Conservation (phyloP, 2,797 vertebrate genomes). For the Microcaecilia unicolor region DNA sequence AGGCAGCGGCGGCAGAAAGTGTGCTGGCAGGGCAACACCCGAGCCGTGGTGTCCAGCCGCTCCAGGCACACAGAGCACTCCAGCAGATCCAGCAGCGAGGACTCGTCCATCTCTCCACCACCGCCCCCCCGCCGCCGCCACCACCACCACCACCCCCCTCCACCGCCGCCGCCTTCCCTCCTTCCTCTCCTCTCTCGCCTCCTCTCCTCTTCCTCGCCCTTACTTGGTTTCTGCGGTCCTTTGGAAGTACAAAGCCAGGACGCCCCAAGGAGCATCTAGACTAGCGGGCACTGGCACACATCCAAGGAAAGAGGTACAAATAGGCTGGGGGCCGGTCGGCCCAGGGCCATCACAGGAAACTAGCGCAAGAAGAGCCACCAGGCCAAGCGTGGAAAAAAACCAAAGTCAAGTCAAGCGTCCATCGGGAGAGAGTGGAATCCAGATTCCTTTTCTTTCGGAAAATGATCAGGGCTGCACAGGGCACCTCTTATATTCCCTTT, state of each 20-base stretch:
- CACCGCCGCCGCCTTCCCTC: slow-evolving; percentile 4
- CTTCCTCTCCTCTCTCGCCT: slow-evolving; percentile 23
- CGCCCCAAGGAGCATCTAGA: slow-evolving; percentile 41
- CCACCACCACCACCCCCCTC: not conserved
- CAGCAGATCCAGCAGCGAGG: slow-evolving; percentile 86
- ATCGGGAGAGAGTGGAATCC: too few relatives aligned
- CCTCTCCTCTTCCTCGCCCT: slow-evolving; percentile 28
- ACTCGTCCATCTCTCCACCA: slow-evolving; percentile 92
- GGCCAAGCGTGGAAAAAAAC: too few relatives aligned
- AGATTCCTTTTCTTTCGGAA: too few relatives aligned
- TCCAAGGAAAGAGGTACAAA: too few relatives aligned
- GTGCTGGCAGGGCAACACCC: slow-evolving; percentile 92
- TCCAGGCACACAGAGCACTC: slow-evolving; percentile 96
- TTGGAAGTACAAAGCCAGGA: slow-evolving; percentile 45
- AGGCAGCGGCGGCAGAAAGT: slow-evolving; percentile 96
- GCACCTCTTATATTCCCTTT: too few relatives aligned
- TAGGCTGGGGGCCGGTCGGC: too few relatives aligned
- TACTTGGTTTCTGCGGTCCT: slow-evolving; percentile 30
- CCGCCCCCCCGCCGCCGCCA: slow-evolving; percentile 5
- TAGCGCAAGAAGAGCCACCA: too few relatives aligned
- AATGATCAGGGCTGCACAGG: too few relatives aligned
- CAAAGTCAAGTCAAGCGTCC: too few relatives aligned
- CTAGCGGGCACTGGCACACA: too few relatives aligned
- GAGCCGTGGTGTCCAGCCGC: slow-evolving; percentile 88
- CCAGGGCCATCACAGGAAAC: too few relatives aligned